A percentile compares a stretch with the other conserved stretches of the same genome.
phyloP scores from a whole-genome alignment of 2,888 invertebrate genomes.

The Eumacrocentrus americanus region DNA sequence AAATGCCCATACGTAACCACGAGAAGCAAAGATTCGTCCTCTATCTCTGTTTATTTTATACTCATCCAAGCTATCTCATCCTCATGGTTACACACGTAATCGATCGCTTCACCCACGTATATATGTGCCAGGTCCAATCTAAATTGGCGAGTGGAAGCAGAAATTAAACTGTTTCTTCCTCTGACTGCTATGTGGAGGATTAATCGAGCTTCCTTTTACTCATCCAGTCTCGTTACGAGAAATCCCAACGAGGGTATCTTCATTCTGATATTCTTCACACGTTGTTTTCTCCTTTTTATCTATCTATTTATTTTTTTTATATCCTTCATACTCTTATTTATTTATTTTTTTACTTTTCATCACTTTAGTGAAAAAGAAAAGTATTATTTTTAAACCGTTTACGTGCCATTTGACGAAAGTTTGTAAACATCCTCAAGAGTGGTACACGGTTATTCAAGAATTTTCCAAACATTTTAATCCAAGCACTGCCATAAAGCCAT shows the following conservation, averaged over 20 bases:
- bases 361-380: too few relatives aligned
- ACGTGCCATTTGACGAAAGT: too few relatives aligned
- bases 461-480: too few relatives aligned
- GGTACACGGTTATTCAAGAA: too few relatives aligned
- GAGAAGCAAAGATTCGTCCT: neutral
- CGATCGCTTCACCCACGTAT: too few relatives aligned
- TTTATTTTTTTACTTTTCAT: neutral
- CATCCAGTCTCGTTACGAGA: neutral
- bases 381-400: too few relatives aligned
- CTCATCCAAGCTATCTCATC: neutral
- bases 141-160: conserved; percentile 18
- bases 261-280: neutral
- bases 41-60: neutral
- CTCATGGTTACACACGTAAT: neutral
- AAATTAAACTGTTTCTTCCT: conserved; percentile 17
- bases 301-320: neutral
- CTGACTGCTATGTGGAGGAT: neutral
- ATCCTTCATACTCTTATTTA: neutral
- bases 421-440: too few relatives aligned
- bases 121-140: neutral
- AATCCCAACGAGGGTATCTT: neutral
- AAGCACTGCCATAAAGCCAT: too few relatives aligned
- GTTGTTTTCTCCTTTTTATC: neutral
- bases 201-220: conserved; percentile 11
- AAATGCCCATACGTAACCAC: neutral